Evolutionary conservation across 2,888 invertebrate species (phyloP), one percentile per base, ranked within the genome.

Genomic region (Tetragonisca angustula): DNA sequence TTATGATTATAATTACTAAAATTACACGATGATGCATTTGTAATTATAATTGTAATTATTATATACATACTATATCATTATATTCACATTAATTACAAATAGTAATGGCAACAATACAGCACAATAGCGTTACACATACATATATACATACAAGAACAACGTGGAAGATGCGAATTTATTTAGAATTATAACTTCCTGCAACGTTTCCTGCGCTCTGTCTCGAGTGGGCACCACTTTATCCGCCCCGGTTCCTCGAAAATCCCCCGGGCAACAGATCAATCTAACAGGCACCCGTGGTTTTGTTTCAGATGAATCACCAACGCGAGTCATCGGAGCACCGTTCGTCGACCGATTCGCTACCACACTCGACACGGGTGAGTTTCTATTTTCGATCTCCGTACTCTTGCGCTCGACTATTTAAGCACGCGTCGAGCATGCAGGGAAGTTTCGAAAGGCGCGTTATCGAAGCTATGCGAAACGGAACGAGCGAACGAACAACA

Each of bases 281-380:
- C 84, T 84, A 84, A 84, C 84, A 62, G 79, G 70, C 79, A 27
- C 1, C 65, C 62, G 73, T 80, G 79, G 86, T 83, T 74, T 88
- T 83, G 76, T 87, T 87, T 76, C 88, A 87, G 87, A 87, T 79
- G 83, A 86, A 77, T 75, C 81, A 70, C 62, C 83, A 43, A 24
- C 54, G 62, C 78, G 69, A 81, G 70, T 85, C 83, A 79, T 83
- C 68, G 80, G 43, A n/a, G 62, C 74, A 70, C 36, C 54, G 15
- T 62, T 61, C 84, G 69, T 15, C 75, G 68, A 43, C 73, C 54
- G 72, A 83, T 83, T 74, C 84, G 74, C 77, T 24, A 67, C 56
- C 65, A 54, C 59, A 64, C 49, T 72, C 81, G 43, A 64, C 76
- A 67, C 81, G 50, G 83, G 87, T 88, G 64, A 88, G 87, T 79